phyloP scores from a whole-genome alignment of 2,113 vertebrate genomes.

The Oryzias woworae region DNA sequence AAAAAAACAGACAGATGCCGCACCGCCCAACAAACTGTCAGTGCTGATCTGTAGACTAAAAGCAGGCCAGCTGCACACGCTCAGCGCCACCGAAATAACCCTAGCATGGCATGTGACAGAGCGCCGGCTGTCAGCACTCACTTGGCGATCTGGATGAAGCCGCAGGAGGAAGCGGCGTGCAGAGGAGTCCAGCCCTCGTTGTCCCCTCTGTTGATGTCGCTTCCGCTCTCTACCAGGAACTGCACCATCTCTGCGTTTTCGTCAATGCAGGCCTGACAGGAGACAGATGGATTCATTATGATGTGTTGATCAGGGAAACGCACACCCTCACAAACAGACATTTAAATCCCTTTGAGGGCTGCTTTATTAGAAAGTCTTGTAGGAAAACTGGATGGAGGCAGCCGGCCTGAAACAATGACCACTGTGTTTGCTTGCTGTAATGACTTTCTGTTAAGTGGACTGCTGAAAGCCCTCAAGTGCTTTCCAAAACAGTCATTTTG shows the following conservation, averaged over 20 bases:
- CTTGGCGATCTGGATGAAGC: conserved; percentile 82
- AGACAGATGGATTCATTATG: conserved; percentile 30
- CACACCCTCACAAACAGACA: conserved; percentile 2
- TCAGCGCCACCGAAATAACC: neutral
- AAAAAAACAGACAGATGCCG: neutral
- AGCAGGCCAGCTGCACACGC: too few relatives aligned
- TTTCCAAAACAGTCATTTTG: conserved; percentile 59
- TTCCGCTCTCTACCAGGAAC: conserved; percentile 83
- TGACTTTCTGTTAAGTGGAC: conserved; percentile 42
- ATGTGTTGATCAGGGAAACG: conserved; percentile 3
- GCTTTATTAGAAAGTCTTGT: neutral
- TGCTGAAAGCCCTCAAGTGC: conserved; percentile 52
- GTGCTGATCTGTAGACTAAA: too few relatives aligned
- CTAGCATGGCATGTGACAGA: neutral
- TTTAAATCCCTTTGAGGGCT: neutral
- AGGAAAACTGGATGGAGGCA: conserved; percentile 30
- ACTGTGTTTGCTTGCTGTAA: conserved; percentile 50
- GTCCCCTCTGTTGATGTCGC: conserved; percentile 80
- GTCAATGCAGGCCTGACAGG: conserved; percentile 82
- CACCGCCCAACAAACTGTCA: too few relatives aligned
- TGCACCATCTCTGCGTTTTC: conserved; percentile 85
- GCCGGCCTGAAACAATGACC: conserved; percentile 45
- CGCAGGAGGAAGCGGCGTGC: conserved; percentile 82
- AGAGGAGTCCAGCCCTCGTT: conserved; percentile 86
- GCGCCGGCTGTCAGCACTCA: conserved; percentile 53